These are phyloP conservation scores for Perognathus longimembris DNA, from an alignment of 2,113 vertebrate genomes.

Conservation along the genomic window DNA sequence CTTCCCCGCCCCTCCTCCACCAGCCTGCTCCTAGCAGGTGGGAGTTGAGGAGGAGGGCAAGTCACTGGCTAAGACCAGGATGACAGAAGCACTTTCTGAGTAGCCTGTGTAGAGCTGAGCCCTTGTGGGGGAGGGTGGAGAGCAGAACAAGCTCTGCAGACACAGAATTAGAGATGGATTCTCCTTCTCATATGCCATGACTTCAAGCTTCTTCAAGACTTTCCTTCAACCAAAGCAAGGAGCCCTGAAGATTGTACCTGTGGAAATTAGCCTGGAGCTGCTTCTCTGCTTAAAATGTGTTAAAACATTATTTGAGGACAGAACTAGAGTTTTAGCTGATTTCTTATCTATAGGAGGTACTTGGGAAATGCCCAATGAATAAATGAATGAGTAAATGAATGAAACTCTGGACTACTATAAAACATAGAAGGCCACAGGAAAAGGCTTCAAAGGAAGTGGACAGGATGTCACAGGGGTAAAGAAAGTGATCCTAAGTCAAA, in stretches of 20 bases:
- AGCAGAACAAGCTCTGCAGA: neutral
- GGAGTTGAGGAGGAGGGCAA: slow-evolving; percentile 2
- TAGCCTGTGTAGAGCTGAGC: neutral
- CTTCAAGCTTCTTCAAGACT: neutral
- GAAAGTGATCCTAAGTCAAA: neutral
- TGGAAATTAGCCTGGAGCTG: neutral
- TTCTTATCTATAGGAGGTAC: neutral
- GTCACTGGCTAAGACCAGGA: neutral
- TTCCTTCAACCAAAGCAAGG: neutral
- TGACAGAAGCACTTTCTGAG: slow-evolving; percentile 1
- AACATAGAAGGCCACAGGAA: neutral
- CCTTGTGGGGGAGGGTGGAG: too few species aligned
- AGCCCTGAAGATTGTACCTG: neutral
- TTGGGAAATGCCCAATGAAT: neutral
- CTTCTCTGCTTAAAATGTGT: slow-evolving; percentile 12
- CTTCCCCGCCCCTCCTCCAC: neutral
- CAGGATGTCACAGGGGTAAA: neutral
- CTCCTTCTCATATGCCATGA: rapidly evolving
- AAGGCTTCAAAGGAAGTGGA: neutral
- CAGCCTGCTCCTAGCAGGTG: slow-evolving; percentile 14
- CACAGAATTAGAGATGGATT: neutral
- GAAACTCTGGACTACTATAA: neutral
- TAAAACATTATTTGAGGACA: neutral
- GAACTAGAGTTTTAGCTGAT: neutral
- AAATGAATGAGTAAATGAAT: neutral